A percentile compares a stretch with the other conserved stretches of the same genome.
phyloP scores from a whole-genome alignment of 2,113 vertebrate genomes.

The Nycticorax nycticorax region DNA sequence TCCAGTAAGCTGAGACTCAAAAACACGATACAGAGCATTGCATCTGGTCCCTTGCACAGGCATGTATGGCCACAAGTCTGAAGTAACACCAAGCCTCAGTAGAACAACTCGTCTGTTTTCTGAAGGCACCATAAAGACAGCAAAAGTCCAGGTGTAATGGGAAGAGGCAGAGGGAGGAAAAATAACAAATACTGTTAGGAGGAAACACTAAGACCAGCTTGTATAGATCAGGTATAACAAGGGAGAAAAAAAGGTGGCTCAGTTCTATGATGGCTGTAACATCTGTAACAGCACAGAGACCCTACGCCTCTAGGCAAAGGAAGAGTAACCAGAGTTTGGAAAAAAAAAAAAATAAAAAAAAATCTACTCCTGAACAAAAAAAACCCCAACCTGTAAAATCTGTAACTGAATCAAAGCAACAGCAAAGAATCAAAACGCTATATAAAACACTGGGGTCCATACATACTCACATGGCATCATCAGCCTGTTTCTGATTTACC shows the following conservation, averaged over 20 bases:
- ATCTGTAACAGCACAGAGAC: neutral
- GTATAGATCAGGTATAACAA: neutral
- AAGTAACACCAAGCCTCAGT: neutral
- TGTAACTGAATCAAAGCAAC: neutral
- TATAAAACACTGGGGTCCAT: neutral
- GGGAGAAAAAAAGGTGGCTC: neutral
- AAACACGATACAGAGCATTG: neutral
- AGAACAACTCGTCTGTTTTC: neutral
- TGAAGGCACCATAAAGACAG: neutral
- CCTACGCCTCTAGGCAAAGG: neutral
- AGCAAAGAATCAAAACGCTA: neutral
- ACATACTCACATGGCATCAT: conserved; percentile 10
- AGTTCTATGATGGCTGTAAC: neutral
- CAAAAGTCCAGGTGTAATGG: neutral
- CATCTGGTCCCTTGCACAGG: conserved; percentile 6
- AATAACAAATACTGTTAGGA: neutral
- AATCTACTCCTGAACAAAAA: neutral
- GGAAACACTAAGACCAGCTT: neutral
- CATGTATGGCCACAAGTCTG: neutral
- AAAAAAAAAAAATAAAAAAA: neutral
- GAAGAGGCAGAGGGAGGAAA: neutral
- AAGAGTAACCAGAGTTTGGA: neutral
- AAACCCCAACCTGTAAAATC: neutral
- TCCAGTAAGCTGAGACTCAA: neutral
- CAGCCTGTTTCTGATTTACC: conserved; percentile 37